These are phyloP conservation scores for Eclectus roratus DNA, from an alignment of 2,113 vertebrate species.

Conservation along the genomic window DNA sequence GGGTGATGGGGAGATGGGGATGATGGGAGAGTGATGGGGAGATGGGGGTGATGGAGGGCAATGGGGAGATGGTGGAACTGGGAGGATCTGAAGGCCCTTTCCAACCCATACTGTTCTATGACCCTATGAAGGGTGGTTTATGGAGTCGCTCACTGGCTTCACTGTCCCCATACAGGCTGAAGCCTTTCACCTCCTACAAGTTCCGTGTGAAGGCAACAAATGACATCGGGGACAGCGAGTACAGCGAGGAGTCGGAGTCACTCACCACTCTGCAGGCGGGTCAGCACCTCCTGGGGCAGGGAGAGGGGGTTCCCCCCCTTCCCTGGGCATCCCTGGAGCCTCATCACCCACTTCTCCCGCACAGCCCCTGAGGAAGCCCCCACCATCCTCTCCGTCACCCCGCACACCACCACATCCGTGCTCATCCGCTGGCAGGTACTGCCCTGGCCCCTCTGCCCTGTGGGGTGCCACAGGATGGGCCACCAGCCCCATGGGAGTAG, in stretches of 20 bases:
- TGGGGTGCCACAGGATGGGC: rapidly evolving
- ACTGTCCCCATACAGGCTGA: constrained; percentile 75
- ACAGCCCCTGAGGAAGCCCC: constrained; percentile 90
- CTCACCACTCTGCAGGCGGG: constrained; percentile 96
- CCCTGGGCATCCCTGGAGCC: background rate
- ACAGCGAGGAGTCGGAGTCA: constrained; percentile 92
- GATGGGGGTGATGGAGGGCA: too few relatives aligned
- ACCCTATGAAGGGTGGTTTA: background rate
- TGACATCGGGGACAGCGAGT: constrained; percentile 97
- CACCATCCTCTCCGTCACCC: constrained; percentile 87
- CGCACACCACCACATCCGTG: constrained; percentile 94
- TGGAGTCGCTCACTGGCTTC: rapidly evolving
- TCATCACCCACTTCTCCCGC: background rate
- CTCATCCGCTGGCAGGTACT: constrained; percentile 94
- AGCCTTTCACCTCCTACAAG: constrained; percentile 97
- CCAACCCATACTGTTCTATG: background rate
- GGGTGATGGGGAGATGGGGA: rapidly evolving
- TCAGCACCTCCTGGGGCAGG: constrained; percentile 58
- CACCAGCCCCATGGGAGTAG: background rate
- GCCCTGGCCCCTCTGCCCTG: too few relatives aligned
- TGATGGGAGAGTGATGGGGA: too few relatives aligned
- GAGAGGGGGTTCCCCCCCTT: background rate
- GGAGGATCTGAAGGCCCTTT: background rate
- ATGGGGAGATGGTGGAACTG: background rate
- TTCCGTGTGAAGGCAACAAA: constrained; percentile 96